These are phyloP conservation scores for Brachionus asplanchnoidis DNA, from an alignment of 1,140 invertebrate species.

Conservation along the genomic window DNA sequence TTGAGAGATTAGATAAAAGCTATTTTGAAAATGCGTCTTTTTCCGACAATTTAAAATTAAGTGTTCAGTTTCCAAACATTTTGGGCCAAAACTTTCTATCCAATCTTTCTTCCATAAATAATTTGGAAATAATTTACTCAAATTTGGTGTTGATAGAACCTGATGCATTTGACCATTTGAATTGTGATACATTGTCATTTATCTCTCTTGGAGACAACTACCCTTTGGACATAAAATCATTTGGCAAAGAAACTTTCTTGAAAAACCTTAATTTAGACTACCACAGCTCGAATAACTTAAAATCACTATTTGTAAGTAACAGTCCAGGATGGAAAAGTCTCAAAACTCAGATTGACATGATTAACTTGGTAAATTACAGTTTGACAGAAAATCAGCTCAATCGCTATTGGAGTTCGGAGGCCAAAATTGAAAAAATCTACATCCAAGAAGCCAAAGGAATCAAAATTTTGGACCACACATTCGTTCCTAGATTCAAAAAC, in stretches of 20 bases:
- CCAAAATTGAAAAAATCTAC: neutral
- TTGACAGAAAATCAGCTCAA: neutral
- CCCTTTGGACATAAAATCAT: neutral
- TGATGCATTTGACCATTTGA: neutral
- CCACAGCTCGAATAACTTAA: neutral
- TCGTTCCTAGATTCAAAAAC: neutral
- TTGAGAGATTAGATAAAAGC: neutral
- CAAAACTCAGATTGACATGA: constrained; percentile 10
- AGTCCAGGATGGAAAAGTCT: neutral
- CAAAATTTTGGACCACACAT: constrained; percentile 9
- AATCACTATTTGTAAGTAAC: neutral
- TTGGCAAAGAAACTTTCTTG: neutral
- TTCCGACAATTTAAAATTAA: neutral
- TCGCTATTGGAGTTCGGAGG: neutral
- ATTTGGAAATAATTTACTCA: constrained; percentile 25
- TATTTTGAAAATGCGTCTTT: neutral
- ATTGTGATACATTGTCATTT: neutral
- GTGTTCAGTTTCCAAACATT: neutral
- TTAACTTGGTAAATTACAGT: constrained; percentile 11
- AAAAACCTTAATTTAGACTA: constrained; percentile 4
- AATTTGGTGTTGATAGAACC: constrained; percentile 8
- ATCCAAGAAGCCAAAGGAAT: constrained; percentile 38
- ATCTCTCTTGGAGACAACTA: constrained; percentile 36
- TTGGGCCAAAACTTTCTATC: neutral
- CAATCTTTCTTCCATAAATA: neutral